Evolutionary conservation across 2,888 invertebrate species (phyloP).

Genomic region (Boloria selene): DNA sequence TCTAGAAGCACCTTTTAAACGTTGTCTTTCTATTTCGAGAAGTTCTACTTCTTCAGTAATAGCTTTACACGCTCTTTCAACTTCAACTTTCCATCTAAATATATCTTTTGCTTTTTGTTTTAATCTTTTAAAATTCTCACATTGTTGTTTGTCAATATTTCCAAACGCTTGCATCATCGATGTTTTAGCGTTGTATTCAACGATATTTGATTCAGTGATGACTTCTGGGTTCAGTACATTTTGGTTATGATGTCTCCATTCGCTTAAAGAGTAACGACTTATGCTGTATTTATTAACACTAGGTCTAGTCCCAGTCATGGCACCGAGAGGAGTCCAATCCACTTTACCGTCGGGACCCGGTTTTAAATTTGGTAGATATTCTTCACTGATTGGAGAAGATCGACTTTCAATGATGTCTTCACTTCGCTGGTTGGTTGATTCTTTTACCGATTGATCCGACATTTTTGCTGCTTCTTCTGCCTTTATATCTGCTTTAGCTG

Average conservation of each 20-base stretch:
- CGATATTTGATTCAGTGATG: constrained; percentile 80
- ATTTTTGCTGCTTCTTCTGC: constrained; percentile 39
- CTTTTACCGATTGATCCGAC: constrained; percentile 27
- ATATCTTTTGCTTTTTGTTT: constrained; percentile 86
- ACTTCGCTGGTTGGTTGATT: constrained; percentile 35
- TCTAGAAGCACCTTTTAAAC: constrained; percentile 86
- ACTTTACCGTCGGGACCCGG: constrained; percentile 89
- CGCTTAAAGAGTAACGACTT: constrained; percentile 86
- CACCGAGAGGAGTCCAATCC: constrained; percentile 87
- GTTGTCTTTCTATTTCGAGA: constrained; percentile 85
- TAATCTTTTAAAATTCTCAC: constrained; percentile 85
- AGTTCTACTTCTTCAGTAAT: constrained; percentile 87
- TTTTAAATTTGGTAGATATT: constrained; percentile 60
- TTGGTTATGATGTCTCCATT: constrained; percentile 86
- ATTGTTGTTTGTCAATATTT: constrained; percentile 86
- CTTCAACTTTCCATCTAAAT: constrained; percentile 88
- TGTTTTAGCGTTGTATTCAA: constrained; percentile 84
- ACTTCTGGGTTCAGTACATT: constrained; percentile 74
- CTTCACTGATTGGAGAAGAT: constrained; percentile 47
- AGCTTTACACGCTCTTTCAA: constrained; percentile 86
- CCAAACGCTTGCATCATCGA: constrained; percentile 85
- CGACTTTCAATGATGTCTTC: constrained; percentile 11
- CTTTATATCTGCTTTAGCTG: constrained; percentile 45
- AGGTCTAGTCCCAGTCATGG: constrained; percentile 88
- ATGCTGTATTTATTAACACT: constrained; percentile 89